Percentiles rank a stretch among this genome's conserved stretches.
These are phyloP conservation scores for Hydrocynus forskahlii DNA, from an alignment of 2,797 vertebrate species.

Conservation along the genomic window DNA sequence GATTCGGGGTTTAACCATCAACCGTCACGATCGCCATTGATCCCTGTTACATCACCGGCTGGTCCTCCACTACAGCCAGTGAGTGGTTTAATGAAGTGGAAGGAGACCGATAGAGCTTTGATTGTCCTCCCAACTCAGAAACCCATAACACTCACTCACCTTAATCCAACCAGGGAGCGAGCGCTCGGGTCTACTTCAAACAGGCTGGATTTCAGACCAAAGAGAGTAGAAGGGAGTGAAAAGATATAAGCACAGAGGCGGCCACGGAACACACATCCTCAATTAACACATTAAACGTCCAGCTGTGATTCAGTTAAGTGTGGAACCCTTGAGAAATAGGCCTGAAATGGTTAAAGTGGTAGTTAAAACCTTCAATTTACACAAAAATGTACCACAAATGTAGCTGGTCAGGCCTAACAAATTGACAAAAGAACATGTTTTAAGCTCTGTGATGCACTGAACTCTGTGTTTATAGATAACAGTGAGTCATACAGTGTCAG, in stretches of 20 bases:
- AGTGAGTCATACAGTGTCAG: too few relatives aligned
- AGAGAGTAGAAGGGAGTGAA: not conserved
- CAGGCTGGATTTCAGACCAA: not conserved
- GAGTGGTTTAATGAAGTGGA: conserved; percentile 75
- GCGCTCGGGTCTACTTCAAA: not conserved
- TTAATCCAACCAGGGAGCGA: not conserved
- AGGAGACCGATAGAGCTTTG: conserved; percentile 68
- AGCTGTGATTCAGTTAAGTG: too few relatives aligned
- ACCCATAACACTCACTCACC: not conserved
- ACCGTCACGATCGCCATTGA: conserved; percentile 63
- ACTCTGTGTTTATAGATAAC: too few relatives aligned
- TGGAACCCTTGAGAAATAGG: too few relatives aligned
- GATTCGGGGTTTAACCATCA: not conserved
- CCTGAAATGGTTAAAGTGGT: too few relatives aligned
- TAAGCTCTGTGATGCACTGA: too few relatives aligned
- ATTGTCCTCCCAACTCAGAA: not conserved
- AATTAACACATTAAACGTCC: not conserved
- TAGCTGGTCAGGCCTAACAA: too few relatives aligned
- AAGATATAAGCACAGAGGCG: not conserved
- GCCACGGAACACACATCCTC: not conserved
- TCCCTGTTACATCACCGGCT: conserved; percentile 67
- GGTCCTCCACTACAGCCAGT: conserved; percentile 65
- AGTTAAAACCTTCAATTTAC: too few relatives aligned
- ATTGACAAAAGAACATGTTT: too few relatives aligned
- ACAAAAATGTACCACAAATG: too few relatives aligned